A percentile compares a stretch with the other conserved stretches of the same genome.
Conservation (phyloP, 2,797 vertebrate species). For the Cichlasoma orientale region DNA sequence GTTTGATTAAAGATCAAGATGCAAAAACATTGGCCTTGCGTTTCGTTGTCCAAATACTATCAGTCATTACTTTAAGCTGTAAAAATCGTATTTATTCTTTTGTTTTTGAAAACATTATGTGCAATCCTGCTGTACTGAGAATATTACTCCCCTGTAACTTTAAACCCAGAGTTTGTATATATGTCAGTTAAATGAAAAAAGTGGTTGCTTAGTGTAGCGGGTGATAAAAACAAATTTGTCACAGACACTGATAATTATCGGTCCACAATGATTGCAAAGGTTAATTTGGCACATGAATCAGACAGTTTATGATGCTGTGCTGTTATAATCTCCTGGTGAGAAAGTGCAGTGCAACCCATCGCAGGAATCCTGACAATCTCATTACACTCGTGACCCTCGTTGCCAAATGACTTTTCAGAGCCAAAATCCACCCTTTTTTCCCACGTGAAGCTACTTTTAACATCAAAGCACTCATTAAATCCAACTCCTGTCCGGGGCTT, state of each 20-base stretch:
- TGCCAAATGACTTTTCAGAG: slow-evolving; percentile 34
- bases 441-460: slow-evolving; percentile 48
- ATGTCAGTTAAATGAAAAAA: not conserved
- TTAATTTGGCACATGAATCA: slow-evolving; percentile 25
- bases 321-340: slow-evolving; percentile 13
- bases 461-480: slow-evolving; percentile 60
- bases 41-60: not conserved
- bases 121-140: not conserved
- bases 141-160: not conserved
- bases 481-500: slow-evolving; percentile 26
- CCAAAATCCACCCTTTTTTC: slow-evolving; percentile 49
- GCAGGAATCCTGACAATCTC: slow-evolving; percentile 27
- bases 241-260: slow-evolving; percentile 13
- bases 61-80: not conserved
- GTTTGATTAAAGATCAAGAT: fast-evolving
- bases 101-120: not conserved
- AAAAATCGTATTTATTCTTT: not conserved
- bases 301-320: slow-evolving; percentile 11
- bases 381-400: slow-evolving; percentile 30
- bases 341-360: slow-evolving; percentile 30
- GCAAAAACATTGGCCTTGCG: not conserved
- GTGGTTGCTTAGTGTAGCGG: not conserved
- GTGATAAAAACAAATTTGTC: not conserved
- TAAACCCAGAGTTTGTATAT: slow-evolving; percentile 9
- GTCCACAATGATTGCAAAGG: slow-evolving; percentile 5